phyloP scores from a whole-genome alignment of 2,797 vertebrate genomes.

The Lemur catta region DNA sequence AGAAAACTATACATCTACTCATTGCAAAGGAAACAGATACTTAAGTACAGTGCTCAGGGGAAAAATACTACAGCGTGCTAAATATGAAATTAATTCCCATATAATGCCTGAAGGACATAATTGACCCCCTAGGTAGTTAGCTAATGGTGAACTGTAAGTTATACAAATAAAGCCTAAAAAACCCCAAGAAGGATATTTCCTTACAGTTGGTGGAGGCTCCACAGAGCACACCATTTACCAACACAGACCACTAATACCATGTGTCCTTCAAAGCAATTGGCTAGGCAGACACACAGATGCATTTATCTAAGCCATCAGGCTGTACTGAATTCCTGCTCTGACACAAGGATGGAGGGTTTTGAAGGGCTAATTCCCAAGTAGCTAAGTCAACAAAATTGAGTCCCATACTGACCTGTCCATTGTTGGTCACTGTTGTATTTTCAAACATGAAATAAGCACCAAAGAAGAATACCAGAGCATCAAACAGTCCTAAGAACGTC shows the following conservation, averaged over 20 bases:
- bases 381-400: background rate
- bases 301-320: background rate
- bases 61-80: background rate
- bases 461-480: conserved; percentile 97
- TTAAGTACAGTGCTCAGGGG: background rate
- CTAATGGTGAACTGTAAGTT: background rate
- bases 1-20: conserved; percentile 73
- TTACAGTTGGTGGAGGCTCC: background rate
- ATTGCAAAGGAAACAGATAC: conserved; percentile 58
- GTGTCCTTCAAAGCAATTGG: background rate
- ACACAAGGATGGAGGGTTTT: rapidly evolving
- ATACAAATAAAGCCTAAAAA: background rate
- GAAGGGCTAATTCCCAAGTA: background rate
- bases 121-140: background rate
- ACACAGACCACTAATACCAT: too few species aligned
- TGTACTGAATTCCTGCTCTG: too few species aligned
- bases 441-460: conserved; percentile 97
- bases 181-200: background rate
- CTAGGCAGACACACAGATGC: background rate
- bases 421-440: conserved; percentile 95
- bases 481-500: conserved; percentile 95
- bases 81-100: background rate
- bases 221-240: background rate
- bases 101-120: background rate
- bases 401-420: conserved; percentile 87